Conservation (phyloP, 2,797 vertebrate species). For the Pagetopsis macropterus region DNA sequence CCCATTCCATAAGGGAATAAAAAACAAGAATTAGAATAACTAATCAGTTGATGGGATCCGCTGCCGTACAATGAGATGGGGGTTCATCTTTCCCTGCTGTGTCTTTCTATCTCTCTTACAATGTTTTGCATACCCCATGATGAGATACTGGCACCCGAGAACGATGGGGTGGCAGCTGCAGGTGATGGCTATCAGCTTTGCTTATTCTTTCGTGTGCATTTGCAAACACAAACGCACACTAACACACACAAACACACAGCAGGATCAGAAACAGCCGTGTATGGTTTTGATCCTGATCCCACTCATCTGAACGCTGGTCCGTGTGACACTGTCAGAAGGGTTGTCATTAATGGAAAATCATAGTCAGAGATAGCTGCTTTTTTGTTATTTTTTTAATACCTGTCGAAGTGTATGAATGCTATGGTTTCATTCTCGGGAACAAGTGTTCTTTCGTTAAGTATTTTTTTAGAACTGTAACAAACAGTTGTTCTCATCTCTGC, state of each 20-base stretch:
- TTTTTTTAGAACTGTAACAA: too few species aligned
- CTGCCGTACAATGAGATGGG: constrained; percentile 28
- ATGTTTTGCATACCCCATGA: constrained; percentile 72
- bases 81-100: constrained; percentile 41
- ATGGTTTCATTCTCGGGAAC: not conserved
- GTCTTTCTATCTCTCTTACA: constrained; percentile 36
- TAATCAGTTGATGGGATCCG: constrained; percentile 40
- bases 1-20: not conserved
- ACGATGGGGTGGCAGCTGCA: constrained; percentile 65
- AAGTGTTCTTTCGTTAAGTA: not conserved
- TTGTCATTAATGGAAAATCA: constrained; percentile 21
- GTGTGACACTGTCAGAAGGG: constrained; percentile 51
- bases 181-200: constrained; percentile 65
- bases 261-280: constrained; percentile 56
- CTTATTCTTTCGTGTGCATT: constrained; percentile 56
- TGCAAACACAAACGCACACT: constrained; percentile 33
- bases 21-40: constrained; percentile 20
- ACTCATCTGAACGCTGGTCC: constrained; percentile 63
- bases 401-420: not conserved
- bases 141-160: constrained; percentile 63
- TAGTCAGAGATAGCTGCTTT: not conserved
- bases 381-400: not conserved
- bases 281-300: constrained; percentile 73
- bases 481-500: too few species aligned
- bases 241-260: constrained; percentile 47